Evolutionary conservation across 2,888 invertebrate species (phyloP), one percentile per base, ranked within the genome.

Genomic region (Serripes groenlandicus): DNA sequence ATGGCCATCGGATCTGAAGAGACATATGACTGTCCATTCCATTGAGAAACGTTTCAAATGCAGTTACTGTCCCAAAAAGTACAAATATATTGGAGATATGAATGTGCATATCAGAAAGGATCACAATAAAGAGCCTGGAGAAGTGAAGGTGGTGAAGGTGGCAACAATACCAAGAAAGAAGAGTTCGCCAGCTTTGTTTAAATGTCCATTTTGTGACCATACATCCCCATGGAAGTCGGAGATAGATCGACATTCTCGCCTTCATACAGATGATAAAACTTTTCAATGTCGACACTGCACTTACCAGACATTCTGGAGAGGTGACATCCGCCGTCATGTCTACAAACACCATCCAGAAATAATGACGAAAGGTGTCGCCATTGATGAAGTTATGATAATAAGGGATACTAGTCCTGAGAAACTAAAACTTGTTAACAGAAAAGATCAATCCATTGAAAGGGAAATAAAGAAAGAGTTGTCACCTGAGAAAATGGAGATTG

Each of bases 71-170:
- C 97, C 97, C 7, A 97, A 97, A 0, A 96, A 96, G 89, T 97
- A 97, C 92, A 96, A 96, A 86, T 97, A 97, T 94, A 95, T 95
- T 77, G 96, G 96, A 15, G 96, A 97, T 7, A 95, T 97, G 11
- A 96, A 96, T 80, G 97, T 97, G 91, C 97, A 97, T 90, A 95
- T 96, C 93, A 96, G 96, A 0, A 94, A 87, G 96, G 97, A 91
- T 96, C 97, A 72, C 95, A 96, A 82, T 95, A 96, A 86, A 96
- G 92, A 92, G 69, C 90, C 91, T 30, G 86, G 89, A 15, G 81
- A 86, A 7, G 81, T 89, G 7, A 85, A 88, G 23, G 81, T 90
- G 30, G 86, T 90, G 5, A 91, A 90, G 76, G 90, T 92, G 18
- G 83, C 91, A 2, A 89, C 88, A 3, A 75, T 90, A 21, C 85